phyloP scores from a whole-genome alignment of 2,797 vertebrate species.

The Huso huso region DNA sequence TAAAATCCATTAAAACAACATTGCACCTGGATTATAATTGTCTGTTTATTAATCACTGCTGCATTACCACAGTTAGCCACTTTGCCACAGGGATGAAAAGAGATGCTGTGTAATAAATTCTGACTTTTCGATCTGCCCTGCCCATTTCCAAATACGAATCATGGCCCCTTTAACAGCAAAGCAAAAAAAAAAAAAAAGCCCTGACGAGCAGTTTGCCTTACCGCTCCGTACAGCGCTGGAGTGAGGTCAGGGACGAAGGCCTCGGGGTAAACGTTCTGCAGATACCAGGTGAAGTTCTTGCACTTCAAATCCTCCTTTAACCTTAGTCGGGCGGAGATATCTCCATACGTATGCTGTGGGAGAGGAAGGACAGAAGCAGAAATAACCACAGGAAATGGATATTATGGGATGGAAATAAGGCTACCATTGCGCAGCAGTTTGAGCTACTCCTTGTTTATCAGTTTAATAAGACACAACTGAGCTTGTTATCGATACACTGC shows the following conservation, averaged over 20 bases:
- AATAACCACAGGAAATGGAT: neutral
- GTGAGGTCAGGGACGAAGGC: conserved; percentile 68
- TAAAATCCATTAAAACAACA: too few species aligned
- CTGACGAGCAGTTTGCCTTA: conserved; percentile 34
- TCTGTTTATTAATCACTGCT: neutral
- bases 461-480: too few species aligned
- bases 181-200: neutral
- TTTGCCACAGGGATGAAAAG: too few species aligned
- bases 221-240: conserved; percentile 62
- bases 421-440: too few species aligned
- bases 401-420: too few species aligned
- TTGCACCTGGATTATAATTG: too few species aligned
- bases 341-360: conserved; percentile 66
- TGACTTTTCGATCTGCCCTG: too few species aligned
- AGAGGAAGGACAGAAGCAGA: neutral
- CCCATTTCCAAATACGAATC: neutral
- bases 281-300: conserved; percentile 75
- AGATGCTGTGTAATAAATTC: too few species aligned
- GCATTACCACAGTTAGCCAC: neutral
- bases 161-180: neutral
- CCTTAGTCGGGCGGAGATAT: conserved; percentile 60
- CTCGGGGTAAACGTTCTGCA: conserved; percentile 71
- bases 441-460: too few species aligned
- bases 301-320: conserved; percentile 65
- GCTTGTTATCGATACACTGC: too few species aligned